Evolutionary conservation across 2,113 vertebrate species (phyloP), one percentile per base, ranked within the genome.

Genomic region (Leiothrix lutea): DNA sequence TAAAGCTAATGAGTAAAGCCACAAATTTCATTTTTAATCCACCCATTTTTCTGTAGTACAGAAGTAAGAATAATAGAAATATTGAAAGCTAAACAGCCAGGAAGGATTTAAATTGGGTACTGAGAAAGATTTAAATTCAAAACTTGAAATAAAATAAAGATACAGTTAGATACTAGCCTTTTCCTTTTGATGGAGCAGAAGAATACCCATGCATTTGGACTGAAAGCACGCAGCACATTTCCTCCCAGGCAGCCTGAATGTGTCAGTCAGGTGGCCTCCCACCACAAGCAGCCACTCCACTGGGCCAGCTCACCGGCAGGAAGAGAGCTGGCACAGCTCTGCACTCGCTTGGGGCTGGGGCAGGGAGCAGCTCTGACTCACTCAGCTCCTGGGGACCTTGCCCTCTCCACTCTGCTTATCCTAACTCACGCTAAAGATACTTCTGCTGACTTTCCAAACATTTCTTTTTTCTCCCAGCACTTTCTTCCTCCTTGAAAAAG

Each of bases 361-460:
- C 80, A 88, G 71, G 71, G 61, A 75, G 48, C 36, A 72, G 71
- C 51, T 87, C 75, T 48, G 44, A 86, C 2, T 57, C 75, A 40
- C 3, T 3, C 0, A 0, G 61, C 72, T 91, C 62, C 47, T 1
- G 1, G 25, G 9, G 22, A 8, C 65, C 62, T 69, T 1, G 0
- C 26, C 58, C 14, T 42, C 45, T 60, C 48, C 23, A 5, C 24
- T 75, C 54, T 33, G 54, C 24, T 86, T 69, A 62, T 18, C 20
- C 24, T 15, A 82, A 12, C 28, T 88, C 75, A 75, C 3, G 8
- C 12, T 28, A 44, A 62, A 82, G 62, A 80, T 48, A 36, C 35
- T 94, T 73, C 75, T 48, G 17, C n/a, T 70, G 23, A 5, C 33
- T 91, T 89, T 57, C 25, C 50, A 75, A 44, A 51, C 33, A 17